Conservation (phyloP, 2,113 vertebrate genomes). For the Nipponia nippon region DNA sequence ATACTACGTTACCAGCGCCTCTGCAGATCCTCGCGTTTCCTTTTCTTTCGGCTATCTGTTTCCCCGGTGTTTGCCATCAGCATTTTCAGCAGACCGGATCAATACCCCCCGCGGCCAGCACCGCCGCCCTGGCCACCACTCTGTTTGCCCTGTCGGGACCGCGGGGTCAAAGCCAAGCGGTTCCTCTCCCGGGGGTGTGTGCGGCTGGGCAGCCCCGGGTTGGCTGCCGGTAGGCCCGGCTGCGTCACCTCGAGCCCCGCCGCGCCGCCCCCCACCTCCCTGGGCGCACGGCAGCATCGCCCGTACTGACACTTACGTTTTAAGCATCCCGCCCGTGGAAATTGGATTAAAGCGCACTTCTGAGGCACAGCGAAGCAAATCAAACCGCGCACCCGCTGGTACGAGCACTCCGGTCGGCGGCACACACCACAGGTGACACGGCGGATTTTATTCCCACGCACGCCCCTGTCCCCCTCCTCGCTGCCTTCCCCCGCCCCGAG, state of each 20-base stretch:
- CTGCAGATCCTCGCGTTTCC: accelerated
- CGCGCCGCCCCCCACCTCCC: neutral
- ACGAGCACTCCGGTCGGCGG: neutral
- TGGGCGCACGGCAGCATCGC: neutral
- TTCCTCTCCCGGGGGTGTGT: neutral
- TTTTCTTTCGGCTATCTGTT: accelerated
- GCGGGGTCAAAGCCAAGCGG: neutral
- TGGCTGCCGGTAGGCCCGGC: neutral
- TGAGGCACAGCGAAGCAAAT: neutral
- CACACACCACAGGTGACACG: neutral
- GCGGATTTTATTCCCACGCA: accelerated
- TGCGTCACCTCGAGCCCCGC: no score
- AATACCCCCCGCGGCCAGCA: neutral
- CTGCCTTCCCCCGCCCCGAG: neutral
- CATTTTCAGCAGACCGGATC: neutral
- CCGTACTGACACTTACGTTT: neutral
- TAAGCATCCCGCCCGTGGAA: neutral
- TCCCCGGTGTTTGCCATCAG: neutral
- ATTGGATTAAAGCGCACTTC: neutral
- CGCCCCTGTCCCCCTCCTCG: neutral
- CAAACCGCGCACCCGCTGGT: neutral
- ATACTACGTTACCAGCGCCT: accelerated
- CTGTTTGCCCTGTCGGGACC: neutral
- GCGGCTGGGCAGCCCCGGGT: neutral
- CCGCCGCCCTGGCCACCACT: neutral